These are phyloP conservation scores for Amazona finschi DNA, from an alignment of 2,797 vertebrate species.

Conservation along the genomic window DNA sequence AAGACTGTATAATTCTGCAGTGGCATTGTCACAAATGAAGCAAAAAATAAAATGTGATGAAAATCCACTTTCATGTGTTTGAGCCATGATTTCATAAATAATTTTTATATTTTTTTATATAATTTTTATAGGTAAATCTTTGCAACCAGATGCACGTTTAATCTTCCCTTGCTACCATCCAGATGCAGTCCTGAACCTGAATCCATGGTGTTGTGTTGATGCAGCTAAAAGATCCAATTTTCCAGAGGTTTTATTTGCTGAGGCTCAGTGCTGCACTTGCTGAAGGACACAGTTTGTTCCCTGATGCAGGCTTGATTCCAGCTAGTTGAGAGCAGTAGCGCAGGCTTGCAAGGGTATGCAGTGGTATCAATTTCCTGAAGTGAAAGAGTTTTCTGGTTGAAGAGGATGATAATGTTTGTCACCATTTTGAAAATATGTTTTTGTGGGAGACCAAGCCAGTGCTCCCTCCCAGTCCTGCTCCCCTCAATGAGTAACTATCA, in stretches of 20 bases:
- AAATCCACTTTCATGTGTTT: background rate
- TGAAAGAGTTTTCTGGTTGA: background rate
- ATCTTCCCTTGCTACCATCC: background rate
- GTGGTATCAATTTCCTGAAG: background rate
- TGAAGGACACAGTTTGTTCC: background rate
- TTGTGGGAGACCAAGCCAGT: background rate
- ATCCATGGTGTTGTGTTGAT: rapidly evolving
- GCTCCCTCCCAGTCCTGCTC: background rate
- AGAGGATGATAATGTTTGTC: background rate
- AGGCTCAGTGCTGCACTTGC: background rate
- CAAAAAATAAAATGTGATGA: background rate
- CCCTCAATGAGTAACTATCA: background rate
- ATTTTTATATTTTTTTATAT: too few relatives aligned
- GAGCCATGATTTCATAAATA: background rate
- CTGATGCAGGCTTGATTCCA: background rate
- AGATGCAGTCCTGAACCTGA: background rate
- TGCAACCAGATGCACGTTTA: background rate
- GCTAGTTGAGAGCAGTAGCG: background rate
- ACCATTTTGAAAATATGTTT: background rate
- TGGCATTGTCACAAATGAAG: background rate
- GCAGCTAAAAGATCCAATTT: background rate
- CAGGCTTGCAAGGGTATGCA: background rate
- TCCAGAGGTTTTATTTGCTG: background rate
- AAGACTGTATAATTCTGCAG: background rate
- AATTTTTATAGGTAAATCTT: background rate